phyloP scores from a whole-genome alignment of 2,113 vertebrate genomes.

The Neofelis nebulosa region DNA sequence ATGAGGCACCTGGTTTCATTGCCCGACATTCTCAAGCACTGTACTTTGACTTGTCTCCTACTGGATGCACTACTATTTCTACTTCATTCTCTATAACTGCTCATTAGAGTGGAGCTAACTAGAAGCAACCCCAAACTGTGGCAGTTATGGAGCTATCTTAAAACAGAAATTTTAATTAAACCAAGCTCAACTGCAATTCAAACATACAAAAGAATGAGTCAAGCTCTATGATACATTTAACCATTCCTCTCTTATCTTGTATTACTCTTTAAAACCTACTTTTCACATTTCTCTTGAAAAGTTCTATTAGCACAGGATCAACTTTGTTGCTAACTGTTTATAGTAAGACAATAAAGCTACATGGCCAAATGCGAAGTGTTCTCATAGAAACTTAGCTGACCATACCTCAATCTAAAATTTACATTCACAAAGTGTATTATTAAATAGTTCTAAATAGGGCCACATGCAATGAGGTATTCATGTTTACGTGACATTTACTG shows the following conservation, averaged over 20 bases:
- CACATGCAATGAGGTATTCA: background rate
- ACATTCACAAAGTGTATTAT: background rate
- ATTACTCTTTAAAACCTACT: background rate
- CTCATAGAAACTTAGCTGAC: background rate
- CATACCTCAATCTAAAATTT: background rate
- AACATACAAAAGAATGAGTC: background rate
- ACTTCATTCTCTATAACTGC: background rate
- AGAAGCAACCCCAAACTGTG: background rate
- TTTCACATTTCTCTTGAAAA: background rate
- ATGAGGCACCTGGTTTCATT: background rate
- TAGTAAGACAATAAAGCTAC: background rate
- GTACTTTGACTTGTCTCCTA: background rate
- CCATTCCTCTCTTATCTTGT: background rate
- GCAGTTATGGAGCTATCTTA: background rate
- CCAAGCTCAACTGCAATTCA: background rate
- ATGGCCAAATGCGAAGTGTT: background rate
- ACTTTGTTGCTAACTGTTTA: background rate
- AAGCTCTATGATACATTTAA: background rate
- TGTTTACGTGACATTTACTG: conserved; percentile 1
- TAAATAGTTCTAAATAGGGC: background rate
- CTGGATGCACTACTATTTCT: background rate
- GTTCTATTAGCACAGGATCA: background rate
- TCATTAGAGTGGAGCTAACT: background rate
- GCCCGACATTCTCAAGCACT: background rate
- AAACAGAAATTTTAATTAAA: background rate